These are phyloP conservation scores for Dasyornis broadbenti DNA, from an alignment of 2,113 vertebrate genomes.

Conservation along the genomic window DNA sequence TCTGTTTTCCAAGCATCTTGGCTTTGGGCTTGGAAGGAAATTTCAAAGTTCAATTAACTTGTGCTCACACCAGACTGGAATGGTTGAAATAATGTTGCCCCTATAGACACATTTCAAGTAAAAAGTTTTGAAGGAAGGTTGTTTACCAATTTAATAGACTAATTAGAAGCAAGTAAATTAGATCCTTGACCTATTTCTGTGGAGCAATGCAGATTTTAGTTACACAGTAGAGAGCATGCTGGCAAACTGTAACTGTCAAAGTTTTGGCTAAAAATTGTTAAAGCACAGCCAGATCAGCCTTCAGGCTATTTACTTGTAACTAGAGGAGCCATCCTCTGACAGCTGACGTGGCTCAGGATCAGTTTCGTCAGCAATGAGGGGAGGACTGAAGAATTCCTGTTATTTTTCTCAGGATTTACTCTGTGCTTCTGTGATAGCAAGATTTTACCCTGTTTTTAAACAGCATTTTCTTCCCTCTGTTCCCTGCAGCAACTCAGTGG, in stretches of 20 bases:
- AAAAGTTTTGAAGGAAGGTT: background rate
- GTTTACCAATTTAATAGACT: background rate
- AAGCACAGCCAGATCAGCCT: background rate
- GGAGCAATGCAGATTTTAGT: background rate
- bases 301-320: background rate
- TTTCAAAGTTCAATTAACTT: background rate
- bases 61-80: background rate
- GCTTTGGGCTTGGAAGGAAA: background rate
- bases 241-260: background rate
- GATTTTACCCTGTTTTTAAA: background rate
- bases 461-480: background rate
- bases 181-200: background rate
- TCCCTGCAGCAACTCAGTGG: background rate
- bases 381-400: background rate
- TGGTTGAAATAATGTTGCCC: background rate
- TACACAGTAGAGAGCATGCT: fast-evolving
- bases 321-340: background rate
- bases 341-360: background rate
- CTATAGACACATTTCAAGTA: fast-evolving
- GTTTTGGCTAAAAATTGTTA: background rate
- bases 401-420: background rate
- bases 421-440: background rate
- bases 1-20: background rate
- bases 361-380: background rate
- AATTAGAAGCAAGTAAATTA: background rate